Evolutionary conservation across 2,888 invertebrate species (phyloP).

Genomic region (Callyntrura sp.): DNA sequence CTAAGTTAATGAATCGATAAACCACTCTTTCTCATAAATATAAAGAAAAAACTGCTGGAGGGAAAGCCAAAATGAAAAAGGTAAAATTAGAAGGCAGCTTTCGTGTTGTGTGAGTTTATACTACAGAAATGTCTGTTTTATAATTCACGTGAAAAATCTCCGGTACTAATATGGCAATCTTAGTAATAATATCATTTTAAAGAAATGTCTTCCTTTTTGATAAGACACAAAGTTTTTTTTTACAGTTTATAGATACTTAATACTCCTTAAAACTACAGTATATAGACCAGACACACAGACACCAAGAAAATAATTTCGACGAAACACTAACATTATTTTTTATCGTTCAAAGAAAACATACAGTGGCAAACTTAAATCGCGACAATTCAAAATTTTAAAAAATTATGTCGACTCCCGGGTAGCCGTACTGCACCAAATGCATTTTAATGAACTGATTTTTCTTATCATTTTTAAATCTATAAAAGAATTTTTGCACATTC

Average conservation of each 20-base stretch:
- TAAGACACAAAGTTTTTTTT: slow-evolving; percentile 66
- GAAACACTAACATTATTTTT: neutral
- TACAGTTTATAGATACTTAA: slow-evolving; percentile 1
- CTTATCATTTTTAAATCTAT: slow-evolving; percentile 1
- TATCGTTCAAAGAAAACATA: slow-evolving; percentile 41
- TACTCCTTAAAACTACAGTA: slow-evolving; percentile 1
- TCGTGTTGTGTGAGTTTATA: slow-evolving; percentile 37
- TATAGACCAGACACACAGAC: neutral
- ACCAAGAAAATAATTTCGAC: neutral
- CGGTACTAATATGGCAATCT: slow-evolving; percentile 69
- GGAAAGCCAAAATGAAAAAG: slow-evolving; percentile 10
- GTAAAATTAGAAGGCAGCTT: slow-evolving; percentile 56
- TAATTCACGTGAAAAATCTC: slow-evolving; percentile 45
- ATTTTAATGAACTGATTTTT: slow-evolving; percentile 48
- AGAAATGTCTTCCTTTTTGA: slow-evolving; percentile 58
- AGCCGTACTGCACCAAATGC: slow-evolving; percentile 74
- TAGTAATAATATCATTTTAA: slow-evolving; percentile 68
- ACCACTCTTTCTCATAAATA: slow-evolving; percentile 55
- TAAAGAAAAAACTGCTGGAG: neutral
- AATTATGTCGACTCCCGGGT: slow-evolving; percentile 32
- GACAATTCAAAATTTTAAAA: neutral
- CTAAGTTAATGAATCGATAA: slow-evolving; percentile 29
- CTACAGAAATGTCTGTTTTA: slow-evolving; percentile 1
- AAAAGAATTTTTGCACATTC: slow-evolving; percentile 50
- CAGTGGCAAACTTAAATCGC: slow-evolving; percentile 52